Conservation (phyloP, 2,888 invertebrate genomes). For the Epinotia bilunana region DNA sequence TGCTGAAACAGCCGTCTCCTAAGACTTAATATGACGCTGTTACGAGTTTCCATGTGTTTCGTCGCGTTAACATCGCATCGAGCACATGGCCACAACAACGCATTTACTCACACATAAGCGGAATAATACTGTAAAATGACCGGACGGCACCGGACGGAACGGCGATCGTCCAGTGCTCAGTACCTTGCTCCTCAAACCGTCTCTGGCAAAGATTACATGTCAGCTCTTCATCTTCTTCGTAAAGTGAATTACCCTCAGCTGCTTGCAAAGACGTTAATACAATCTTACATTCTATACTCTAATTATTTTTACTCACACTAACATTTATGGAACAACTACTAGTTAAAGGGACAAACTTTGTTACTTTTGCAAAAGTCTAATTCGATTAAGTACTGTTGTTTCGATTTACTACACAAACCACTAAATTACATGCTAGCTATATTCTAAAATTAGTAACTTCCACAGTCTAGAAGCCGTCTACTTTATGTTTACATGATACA, state of each 20-base stretch:
- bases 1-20: constrained; percentile 16
- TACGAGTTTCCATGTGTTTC: constrained; percentile 27
- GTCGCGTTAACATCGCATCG: constrained; percentile 56
- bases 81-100: constrained; percentile 76
- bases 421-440: constrained; percentile 59
- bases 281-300: constrained; percentile 75
- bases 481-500: constrained; percentile 55
- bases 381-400: constrained; percentile 24
- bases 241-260: constrained; percentile 86
- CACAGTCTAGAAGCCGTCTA: constrained; percentile 64
- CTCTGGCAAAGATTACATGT: constrained; percentile 91
- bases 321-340: constrained; percentile 47
- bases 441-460: constrained; percentile 50
- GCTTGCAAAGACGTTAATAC: constrained; percentile 86
- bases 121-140: constrained; percentile 72
- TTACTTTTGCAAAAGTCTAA: constrained; percentile 38
- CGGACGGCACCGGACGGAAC: constrained; percentile 73
- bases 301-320: constrained; percentile 50
- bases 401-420: constrained; percentile 44
- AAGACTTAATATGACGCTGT: constrained; percentile 9
- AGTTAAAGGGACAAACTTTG: constrained; percentile 24
- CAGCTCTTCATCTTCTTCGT: constrained; percentile 87
- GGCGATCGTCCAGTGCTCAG: constrained; percentile 69
- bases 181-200: constrained; percentile 91
- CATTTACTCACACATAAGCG: constrained; percentile 84